These are phyloP conservation scores for Pycnonotus jocosus DNA, from an alignment of 2,113 vertebrate genomes.

Conservation along the genomic window DNA sequence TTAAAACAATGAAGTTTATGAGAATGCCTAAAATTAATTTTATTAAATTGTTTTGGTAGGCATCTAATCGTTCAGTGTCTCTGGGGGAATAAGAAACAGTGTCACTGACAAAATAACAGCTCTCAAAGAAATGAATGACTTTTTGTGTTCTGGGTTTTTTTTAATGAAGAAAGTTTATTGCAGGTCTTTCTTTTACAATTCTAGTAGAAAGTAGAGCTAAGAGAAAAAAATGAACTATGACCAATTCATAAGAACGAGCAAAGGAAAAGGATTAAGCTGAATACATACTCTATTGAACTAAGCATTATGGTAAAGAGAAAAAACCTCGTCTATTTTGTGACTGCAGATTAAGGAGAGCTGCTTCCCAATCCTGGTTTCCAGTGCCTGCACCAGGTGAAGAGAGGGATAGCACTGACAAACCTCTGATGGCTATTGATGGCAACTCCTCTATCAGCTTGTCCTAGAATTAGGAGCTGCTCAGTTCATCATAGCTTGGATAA, in stretches of 20 bases:
- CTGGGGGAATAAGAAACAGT: neutral
- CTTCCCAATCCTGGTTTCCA: conserved; percentile 18
- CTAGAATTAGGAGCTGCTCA: neutral
- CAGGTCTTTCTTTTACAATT: conserved; percentile 65
- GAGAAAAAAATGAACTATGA: conserved; percentile 63
- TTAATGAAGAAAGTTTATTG: conserved; percentile 77
- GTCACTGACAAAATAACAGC: neutral
- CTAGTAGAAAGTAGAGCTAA: conserved; percentile 73
- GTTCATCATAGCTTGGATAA: neutral
- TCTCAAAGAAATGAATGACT: neutral
- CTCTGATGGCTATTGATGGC: neutral
- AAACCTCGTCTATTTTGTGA: neutral
- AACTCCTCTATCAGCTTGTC: neutral
- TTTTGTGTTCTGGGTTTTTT: neutral
- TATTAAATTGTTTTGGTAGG: neutral
- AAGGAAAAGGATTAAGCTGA: conserved; percentile 47
- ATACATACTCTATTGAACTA: conserved; percentile 43
- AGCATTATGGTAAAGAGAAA: conserved; percentile 32
- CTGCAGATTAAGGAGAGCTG: conserved; percentile 11
- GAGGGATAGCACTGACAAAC: neutral
- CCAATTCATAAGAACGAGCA: conserved; percentile 31
- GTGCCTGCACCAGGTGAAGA: conserved; percentile 4
- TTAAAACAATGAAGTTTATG: neutral
- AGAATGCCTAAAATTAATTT: neutral
- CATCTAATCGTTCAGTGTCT: neutral